These are phyloP conservation scores for Lithophane ornitopus DNA, from an alignment of 2,888 invertebrate species.

Conservation along the genomic window DNA sequence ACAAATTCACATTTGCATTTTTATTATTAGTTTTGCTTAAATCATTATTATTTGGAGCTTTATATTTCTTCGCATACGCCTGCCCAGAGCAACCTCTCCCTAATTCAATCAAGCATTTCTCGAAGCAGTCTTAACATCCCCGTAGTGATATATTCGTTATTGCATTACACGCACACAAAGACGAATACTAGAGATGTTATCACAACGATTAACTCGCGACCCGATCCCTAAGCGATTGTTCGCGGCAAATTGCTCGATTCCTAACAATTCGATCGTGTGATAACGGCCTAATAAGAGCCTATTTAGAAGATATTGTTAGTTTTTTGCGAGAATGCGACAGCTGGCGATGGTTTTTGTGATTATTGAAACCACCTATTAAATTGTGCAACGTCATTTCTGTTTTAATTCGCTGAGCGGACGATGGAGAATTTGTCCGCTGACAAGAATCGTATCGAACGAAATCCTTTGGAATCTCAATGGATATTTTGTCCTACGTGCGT, in stretches of 20 bases:
- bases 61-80: neutral
- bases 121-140: slow-evolving; percentile 7
- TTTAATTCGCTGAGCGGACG: neutral
- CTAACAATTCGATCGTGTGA: slow-evolving; percentile 65
- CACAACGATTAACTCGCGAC: slow-evolving; percentile 65
- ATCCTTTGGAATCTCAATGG: no score
- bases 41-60: no score
- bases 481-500: no score
- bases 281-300: slow-evolving; percentile 64
- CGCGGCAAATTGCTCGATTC: slow-evolving; percentile 69
- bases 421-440: no score
- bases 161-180: slow-evolving; percentile 65
- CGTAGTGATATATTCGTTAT: slow-evolving; percentile 50
- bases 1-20: no score
- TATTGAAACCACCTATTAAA: slow-evolving; percentile 6
- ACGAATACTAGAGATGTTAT: slow-evolving; percentile 67
- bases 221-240: slow-evolving; percentile 62
- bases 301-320: slow-evolving; percentile 58
- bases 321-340: slow-evolving; percentile 50
- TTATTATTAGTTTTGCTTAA: no score
- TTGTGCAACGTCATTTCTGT: slow-evolving; percentile 39
- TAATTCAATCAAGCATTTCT: slow-evolving; percentile 28
- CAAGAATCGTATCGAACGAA: no score
- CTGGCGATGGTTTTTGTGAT: slow-evolving; percentile 46
- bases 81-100: neutral